phyloP scores from a whole-genome alignment of 2,888 invertebrate species.

The Tribolium freemani region DNA sequence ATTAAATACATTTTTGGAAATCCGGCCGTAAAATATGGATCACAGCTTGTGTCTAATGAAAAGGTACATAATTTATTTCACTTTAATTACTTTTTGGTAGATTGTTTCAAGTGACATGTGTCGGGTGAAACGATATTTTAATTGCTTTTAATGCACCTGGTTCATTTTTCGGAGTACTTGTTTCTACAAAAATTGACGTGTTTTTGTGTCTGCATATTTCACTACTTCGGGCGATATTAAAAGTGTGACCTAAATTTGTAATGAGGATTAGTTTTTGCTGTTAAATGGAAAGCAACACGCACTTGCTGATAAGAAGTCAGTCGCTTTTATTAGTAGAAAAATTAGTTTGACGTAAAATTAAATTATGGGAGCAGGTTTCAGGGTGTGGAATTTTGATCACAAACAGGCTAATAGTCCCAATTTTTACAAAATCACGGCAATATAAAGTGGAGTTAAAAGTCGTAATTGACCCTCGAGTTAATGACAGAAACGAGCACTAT shows the following conservation, averaged over 20 bases:
- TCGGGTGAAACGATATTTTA: background rate
- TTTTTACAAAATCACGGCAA: too few species aligned
- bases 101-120: background rate
- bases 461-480: too few species aligned
- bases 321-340: background rate
- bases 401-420: background rate
- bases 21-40: background rate
- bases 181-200: background rate
- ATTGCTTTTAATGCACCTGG: background rate
- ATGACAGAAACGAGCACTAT: too few species aligned
- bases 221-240: background rate
- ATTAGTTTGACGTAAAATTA: background rate
- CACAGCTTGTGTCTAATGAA: background rate
- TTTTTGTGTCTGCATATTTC: background rate
- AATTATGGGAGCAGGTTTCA: background rate
- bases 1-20: background rate
- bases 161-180: background rate
- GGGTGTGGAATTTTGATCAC: background rate
- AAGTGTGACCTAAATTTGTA: background rate
- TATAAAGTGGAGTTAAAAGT: too few species aligned
- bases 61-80: background rate
- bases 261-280: background rate
- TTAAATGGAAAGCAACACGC: background rate
- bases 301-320: background rate
- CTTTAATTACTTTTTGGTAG: background rate